Percentiles rank a stretch among this genome's conserved stretches.
Conservation (phyloP, 2,797 vertebrate genomes). For the Sebastes dallii region DNA sequence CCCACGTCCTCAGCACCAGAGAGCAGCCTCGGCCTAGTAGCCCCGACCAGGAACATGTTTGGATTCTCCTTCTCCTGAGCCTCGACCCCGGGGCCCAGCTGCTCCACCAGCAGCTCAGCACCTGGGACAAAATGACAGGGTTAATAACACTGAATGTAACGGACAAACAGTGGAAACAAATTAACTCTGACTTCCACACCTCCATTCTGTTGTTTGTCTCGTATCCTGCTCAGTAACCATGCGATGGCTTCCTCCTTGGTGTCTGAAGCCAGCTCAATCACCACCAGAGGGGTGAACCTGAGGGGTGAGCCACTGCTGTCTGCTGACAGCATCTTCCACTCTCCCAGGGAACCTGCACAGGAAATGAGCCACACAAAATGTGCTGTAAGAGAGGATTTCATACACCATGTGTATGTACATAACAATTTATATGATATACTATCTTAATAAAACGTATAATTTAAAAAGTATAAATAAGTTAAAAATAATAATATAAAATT, state of each 20-base stretch:
- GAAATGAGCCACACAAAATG: neutral
- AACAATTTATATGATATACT: neutral
- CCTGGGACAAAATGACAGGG: conserved; percentile 74
- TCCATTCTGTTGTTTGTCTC: conserved; percentile 86
- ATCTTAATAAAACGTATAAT: neutral
- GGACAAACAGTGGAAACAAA: neutral
- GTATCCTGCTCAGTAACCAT: conserved; percentile 90
- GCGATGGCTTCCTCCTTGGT: conserved; percentile 86
- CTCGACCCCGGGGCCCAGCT: conserved; percentile 73
- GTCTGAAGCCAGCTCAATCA: conserved; percentile 88
- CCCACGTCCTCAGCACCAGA: conserved; percentile 91
- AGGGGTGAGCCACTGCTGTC: conserved; percentile 58
- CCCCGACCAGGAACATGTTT: conserved; percentile 91
- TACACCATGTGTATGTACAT: neutral
- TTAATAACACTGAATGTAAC: neutral
- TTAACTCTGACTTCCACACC: conserved; percentile 73
- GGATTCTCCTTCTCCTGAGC: conserved; percentile 79
- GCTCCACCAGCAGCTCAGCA: conserved; percentile 88
- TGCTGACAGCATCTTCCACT: conserved; percentile 57
- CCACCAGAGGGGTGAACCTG: conserved; percentile 88
- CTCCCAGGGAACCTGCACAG: conserved; percentile 27
- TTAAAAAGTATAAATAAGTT: neutral
- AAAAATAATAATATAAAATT: neutral
- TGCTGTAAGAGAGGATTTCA: too few relatives aligned
- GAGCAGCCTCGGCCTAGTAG: conserved; percentile 85